Conservation (phyloP, 53 echinoderm and acorn worm species). For the Holothuria scabra region DNA sequence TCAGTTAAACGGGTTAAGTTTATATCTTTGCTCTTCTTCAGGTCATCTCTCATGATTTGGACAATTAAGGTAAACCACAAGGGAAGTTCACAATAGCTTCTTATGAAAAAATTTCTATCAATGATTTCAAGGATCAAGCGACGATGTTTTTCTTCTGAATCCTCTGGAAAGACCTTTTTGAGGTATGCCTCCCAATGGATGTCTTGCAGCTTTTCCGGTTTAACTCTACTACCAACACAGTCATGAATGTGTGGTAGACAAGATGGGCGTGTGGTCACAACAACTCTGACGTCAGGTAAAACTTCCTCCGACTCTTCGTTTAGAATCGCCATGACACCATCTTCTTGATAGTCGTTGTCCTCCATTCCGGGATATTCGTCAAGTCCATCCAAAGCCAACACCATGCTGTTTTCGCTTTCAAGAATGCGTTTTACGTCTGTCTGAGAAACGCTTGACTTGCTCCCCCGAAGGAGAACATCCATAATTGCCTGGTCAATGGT, state of each 20-base stretch:
- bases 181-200: not conserved
- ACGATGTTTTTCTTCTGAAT: not conserved
- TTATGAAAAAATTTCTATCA: too few relatives aligned
- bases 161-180: not conserved
- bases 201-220: not conserved
- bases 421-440: not conserved
- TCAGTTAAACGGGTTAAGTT: too few relatives aligned
- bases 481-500: not conserved
- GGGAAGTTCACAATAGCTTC: too few relatives aligned
- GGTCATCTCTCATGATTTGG: too few relatives aligned
- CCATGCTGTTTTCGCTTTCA: not conserved
- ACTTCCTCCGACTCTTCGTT: not conserved
- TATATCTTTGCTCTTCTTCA: too few relatives aligned
- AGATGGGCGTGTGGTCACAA: not conserved
- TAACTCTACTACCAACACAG: not conserved
- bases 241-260: not conserved
- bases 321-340: not conserved
- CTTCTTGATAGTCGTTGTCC: not conserved
- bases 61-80: too few relatives aligned
- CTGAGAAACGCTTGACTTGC: not conserved
- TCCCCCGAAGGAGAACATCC: not conserved
- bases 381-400: not conserved
- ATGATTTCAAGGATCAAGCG: too few relatives aligned
- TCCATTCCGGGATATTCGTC: not conserved
- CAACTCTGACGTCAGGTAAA: not conserved